Evolutionary conservation across 2,888 invertebrate species (phyloP), one percentile per base, ranked within the genome.

Genomic region (Luperina testacea): DNA sequence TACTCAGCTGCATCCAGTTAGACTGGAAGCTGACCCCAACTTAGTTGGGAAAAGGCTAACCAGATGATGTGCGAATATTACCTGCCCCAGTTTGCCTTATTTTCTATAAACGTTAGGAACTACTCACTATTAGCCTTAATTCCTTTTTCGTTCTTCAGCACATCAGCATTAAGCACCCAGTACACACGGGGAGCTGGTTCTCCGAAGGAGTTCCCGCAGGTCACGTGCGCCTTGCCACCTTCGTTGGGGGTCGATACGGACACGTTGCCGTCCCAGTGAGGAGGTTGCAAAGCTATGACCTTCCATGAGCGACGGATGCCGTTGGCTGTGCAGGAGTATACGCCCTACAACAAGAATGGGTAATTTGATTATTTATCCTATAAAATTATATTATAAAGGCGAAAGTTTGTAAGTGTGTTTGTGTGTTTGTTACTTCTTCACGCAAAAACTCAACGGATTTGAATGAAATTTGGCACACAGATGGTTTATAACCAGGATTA

Each of bases 101-200:
- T 64, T 38, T 13, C 64, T 64, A 38, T 13, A 64, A 38, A 24
- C 38, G 38, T 32, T 5, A 6, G 64, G 38, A 6, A 3, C n/a
- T 69, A 89, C 93, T 92, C 77, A 96, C 96, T 94, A 80, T 93
- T 93, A 78, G 93, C 87, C 61, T 89, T 92, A 15, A 95, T 88
- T 7, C 93, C 94, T 51, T 94, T 94, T 6, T 93, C 94, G 42
- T 85, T 97, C 73, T 95, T 94, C 61, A 99, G 97, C 6, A 98
- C 97, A 84, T 98, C 97, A 0, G 99, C 98, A 92, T 99, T 99
- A 75, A 99, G 97, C 80, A 99, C 96, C 99, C 99, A 99, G 85
- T 98, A 97, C 59, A 99, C 97, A 7, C 96, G 96, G 0, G 99
- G 99, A 64, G 97, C 95, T 0, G 99, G 99, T 71, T 97, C 97